These are phyloP conservation scores for Parnassius smintheus DNA, from an alignment of 2,888 invertebrate species.

Conservation along the genomic window DNA sequence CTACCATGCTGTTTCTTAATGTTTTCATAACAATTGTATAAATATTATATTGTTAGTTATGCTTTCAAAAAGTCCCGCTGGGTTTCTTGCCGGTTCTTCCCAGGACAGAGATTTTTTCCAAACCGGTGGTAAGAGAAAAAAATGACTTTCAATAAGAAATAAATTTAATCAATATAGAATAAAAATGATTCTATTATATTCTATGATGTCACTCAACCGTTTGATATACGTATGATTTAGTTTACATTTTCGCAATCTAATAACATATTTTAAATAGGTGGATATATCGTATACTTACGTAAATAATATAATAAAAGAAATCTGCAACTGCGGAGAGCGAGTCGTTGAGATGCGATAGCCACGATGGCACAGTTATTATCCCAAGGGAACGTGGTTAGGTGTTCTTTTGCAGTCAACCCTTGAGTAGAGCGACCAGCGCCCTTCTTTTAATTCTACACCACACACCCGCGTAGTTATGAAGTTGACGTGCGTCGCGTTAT, in stretches of 20 bases:
- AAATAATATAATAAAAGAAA: slow-evolving; percentile 6
- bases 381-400: neutral
- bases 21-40: no score
- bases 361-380: neutral
- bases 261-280: neutral
- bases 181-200: no score
- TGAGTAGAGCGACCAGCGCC: slow-evolving; percentile 1
- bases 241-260: neutral
- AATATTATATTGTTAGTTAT: no score
- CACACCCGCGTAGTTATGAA: slow-evolving; percentile 10
- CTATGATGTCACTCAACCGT: neutral
- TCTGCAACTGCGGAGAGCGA: slow-evolving; percentile 3
- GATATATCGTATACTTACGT: slow-evolving; percentile 14
- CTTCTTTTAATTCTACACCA: slow-evolving; percentile 6
- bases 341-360: slow-evolving; percentile 1
- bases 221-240: neutral
- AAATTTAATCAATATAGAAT: no score
- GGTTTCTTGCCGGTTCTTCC: no score
- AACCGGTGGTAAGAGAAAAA: no score
- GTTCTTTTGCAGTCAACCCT: neutral
- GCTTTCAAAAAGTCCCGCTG: no score
- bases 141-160: no score
- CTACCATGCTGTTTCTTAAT: no score
- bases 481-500: slow-evolving; percentile 29
- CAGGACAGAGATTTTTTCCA: no score